Evolutionary conservation across 2,888 invertebrate genomes (phyloP).

Genomic region (Pimpla rufipes): DNA sequence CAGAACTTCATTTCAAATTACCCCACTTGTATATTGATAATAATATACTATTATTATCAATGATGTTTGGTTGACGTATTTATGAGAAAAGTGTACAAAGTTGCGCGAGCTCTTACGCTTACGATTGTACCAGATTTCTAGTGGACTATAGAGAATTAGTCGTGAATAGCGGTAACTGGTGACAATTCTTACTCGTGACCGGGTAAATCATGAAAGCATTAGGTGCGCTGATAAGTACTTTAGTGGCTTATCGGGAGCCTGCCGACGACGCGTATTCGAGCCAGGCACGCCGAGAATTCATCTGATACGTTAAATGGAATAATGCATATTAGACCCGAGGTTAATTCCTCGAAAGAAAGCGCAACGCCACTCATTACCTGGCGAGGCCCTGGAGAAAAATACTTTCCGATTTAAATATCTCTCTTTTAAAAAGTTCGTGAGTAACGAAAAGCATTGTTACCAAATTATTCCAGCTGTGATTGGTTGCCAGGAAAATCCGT

Average conservation of each 20-base stretch:
- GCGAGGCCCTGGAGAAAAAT: neutral
- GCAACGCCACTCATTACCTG: constrained; percentile 36
- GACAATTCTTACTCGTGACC: constrained; percentile 51
- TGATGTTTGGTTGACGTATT: neutral
- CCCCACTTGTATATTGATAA: neutral
- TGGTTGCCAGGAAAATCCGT: too few relatives aligned
- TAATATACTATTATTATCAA: neutral
- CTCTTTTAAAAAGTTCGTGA: too few relatives aligned
- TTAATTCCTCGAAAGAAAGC: constrained; percentile 44
- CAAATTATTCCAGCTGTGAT: too few relatives aligned
- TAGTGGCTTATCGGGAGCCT: constrained; percentile 49
- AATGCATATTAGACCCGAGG: constrained; percentile 46
- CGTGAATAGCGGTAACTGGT: constrained; percentile 32
- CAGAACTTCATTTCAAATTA: too few relatives aligned
- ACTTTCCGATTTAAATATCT: constrained; percentile 14
- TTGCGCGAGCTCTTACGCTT: neutral
- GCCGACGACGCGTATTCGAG: constrained; percentile 34
- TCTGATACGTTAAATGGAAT: constrained; percentile 58
- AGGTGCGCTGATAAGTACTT: constrained; percentile 54
- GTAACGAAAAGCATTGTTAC: too few relatives aligned
- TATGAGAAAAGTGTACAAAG: neutral
- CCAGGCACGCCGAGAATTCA: constrained; percentile 61
- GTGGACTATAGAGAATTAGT: neutral
- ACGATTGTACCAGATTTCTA: neutral
- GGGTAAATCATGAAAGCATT: constrained; percentile 54